A percentile compares a stretch with the other conserved stretches of the same genome.
phyloP scores from a whole-genome alignment of 2,888 invertebrate species.

The Andrena chrysosceles region DNA sequence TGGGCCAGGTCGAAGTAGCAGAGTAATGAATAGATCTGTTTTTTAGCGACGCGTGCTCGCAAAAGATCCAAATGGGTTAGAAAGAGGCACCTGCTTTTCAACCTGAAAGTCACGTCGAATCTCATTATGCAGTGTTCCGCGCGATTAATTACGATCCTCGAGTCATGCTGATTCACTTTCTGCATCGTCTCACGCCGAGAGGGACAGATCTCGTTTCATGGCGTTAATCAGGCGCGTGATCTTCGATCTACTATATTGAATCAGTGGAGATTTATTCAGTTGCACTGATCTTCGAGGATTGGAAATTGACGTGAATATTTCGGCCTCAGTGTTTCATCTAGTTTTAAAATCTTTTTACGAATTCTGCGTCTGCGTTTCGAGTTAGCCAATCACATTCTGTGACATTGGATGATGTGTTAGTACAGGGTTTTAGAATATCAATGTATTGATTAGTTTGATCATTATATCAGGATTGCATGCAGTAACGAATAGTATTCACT shows the following conservation, averaged over 20 bases:
- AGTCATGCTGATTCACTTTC: conserved; percentile 29
- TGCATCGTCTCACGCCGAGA: background rate
- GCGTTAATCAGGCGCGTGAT: background rate
- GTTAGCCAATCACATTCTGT: background rate
- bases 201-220: background rate
- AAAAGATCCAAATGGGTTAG: conserved; percentile 43
- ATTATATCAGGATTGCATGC: conserved; percentile 16
- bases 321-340: background rate
- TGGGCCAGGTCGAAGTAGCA: conserved; percentile 62
- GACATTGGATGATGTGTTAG: background rate
- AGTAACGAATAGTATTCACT: background rate
- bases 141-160: conserved; percentile 1
- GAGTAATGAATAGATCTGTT: conserved; percentile 58
- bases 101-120: conserved; percentile 5
- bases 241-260: background rate
- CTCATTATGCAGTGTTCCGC: background rate
- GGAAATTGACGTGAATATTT: no score
- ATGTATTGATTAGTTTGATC: background rate
- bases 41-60: background rate
- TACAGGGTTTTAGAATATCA: background rate
- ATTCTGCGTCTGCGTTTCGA: background rate
- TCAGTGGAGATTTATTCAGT: background rate
- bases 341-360: background rate
- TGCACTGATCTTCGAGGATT: no score
- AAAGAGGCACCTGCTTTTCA: conserved; percentile 1